These are phyloP conservation scores for Pachycephus smyrnensis DNA, from an alignment of 2,888 invertebrate genomes.

Conservation along the genomic window DNA sequence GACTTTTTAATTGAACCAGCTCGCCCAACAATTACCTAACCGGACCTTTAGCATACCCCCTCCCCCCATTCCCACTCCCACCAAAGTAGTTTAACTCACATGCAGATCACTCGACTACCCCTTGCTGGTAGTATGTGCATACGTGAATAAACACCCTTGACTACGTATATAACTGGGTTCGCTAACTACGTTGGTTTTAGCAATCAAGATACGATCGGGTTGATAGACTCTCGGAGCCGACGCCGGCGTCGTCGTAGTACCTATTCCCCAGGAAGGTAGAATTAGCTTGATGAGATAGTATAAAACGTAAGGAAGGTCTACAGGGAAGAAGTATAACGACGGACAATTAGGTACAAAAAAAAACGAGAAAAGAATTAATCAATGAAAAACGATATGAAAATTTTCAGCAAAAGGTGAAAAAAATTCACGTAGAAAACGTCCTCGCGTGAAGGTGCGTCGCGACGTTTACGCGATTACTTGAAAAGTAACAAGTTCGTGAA, in stretches of 20 bases:
- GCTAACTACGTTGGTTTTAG: conserved; percentile 41
- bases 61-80: conserved; percentile 26
- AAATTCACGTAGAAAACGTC: no score
- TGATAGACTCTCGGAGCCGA: conserved; percentile 21
- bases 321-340: background rate
- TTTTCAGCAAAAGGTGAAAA: background rate
- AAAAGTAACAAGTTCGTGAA: conserved; percentile 21
- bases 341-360: conserved; percentile 1
- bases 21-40: conserved; percentile 54
- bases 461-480: background rate
- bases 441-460: background rate
- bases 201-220: conserved; percentile 44
- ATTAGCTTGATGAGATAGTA: background rate
- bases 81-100: conserved; percentile 17
- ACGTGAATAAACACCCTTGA: conserved; percentile 17
- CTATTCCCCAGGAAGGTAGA: background rate
- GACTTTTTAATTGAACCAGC: conserved; percentile 65
- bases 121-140: background rate
- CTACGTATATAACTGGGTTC: conserved; percentile 22
- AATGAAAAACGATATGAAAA: background rate
- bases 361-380: conserved; percentile 7
- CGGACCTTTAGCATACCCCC: conserved; percentile 28
- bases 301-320: background rate
- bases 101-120: conserved; percentile 14
- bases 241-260: conserved; percentile 14